Evolutionary conservation across 2,888 invertebrate species (phyloP), one percentile per base, ranked within the genome.

Genomic region (Coelinius sp.): DNA sequence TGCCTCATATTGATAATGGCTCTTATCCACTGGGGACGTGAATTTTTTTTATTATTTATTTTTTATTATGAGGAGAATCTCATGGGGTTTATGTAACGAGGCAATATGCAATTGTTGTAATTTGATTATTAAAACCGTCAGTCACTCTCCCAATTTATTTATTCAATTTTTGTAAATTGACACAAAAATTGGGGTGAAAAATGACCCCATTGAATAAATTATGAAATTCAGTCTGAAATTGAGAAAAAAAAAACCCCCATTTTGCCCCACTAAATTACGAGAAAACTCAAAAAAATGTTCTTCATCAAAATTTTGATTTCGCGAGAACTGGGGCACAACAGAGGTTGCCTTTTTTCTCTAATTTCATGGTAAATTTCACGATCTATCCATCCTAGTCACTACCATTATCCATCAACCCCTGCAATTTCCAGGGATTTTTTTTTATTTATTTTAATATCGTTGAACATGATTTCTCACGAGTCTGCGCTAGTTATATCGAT

Each of bases 401-500:
- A 4, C 12, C 41, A 41, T 59, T 31, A 14, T 35, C 17, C 59
- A 14, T n/a, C 14, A 25, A 1, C n/a, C 14, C 27, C n/a, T 2
- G 12, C 4, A 53, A 53, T 53, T n/a, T 53, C 20, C 24, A 41
- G 2, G n/a, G 14, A 20, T 59, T 59, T 14, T 35, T 35, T 35
- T 25, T 8, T 35, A 25, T 59, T 35, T 20, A 59, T 59, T 59
- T 59, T 27, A 59, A 59, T 59, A 59, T 59, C 17, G 35, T 59
- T 59, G 31, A 59, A 59, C 59, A 59, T 59, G 59, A 59, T 59
- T 59, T 59, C 59, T 59, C 59, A 59, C 59, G 59, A 59, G 59
- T 35, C 59, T 59, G 59, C 59, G 59, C 59, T 59, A 35, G 59
- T 59, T 31, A 59, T 59, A 59, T 59, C 59, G 59, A 59, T 59